Percentiles rank a stretch among this genome's conserved stretches.
Evolutionary conservation across 2,113 vertebrate genomes (phyloP).

Genomic region (Macheiramphus alcinus): DNA sequence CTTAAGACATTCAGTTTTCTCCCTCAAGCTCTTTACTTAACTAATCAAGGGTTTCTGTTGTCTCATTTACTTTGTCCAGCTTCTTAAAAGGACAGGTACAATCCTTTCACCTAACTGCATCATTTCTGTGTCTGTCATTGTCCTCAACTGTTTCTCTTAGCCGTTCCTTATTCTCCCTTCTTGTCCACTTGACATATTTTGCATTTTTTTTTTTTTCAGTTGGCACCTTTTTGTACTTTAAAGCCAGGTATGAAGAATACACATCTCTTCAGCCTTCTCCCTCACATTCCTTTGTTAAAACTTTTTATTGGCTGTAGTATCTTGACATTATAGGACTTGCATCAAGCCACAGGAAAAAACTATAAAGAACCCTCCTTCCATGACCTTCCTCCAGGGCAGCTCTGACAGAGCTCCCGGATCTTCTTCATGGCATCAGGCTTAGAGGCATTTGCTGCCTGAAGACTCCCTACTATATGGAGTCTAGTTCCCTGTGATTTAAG

Average conservation of each 20-base stretch:
- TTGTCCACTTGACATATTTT: neutral
- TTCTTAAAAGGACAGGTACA: neutral
- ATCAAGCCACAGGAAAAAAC: neutral
- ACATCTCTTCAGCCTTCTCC: neutral
- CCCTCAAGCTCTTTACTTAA: neutral
- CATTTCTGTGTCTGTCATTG: neutral
- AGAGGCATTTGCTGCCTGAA: neutral
- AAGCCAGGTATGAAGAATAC: neutral
- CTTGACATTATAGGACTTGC: neutral
- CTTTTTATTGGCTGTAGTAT: neutral
- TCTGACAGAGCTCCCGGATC: neutral
- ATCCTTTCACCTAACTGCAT: neutral
- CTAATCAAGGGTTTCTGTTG: neutral
- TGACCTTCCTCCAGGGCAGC: neutral
- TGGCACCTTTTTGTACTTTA: neutral
- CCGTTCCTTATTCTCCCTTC: neutral
- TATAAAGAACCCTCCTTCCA: neutral
- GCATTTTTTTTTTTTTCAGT: accelerated
- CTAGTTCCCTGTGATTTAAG: neutral
- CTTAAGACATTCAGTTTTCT: neutral
- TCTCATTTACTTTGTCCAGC: neutral
- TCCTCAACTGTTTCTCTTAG: neutral
- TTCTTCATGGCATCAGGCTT: neutral
- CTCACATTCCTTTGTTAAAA: neutral
- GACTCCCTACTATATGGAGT: neutral